Percentiles rank a stretch among this genome's conserved stretches.
Evolutionary conservation across 2,113 vertebrate genomes (phyloP).

Genomic region (Semnornis frantzii): DNA sequence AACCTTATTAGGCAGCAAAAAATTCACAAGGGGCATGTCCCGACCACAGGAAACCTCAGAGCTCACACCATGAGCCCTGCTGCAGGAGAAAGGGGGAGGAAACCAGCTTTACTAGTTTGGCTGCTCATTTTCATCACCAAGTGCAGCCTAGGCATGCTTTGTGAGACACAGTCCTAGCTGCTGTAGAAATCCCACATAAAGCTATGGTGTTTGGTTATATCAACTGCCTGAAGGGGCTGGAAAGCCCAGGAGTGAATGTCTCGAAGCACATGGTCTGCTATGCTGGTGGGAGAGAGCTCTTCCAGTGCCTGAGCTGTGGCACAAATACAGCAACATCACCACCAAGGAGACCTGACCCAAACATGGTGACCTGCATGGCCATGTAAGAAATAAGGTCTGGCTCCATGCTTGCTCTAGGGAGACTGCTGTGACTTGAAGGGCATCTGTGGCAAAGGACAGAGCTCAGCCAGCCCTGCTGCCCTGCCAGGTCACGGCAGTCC

Average conservation of each 20-base stretch:
- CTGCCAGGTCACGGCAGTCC: neutral
- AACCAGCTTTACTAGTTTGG: neutral
- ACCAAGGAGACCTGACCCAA: neutral
- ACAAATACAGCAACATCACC: neutral
- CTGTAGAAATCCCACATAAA: neutral
- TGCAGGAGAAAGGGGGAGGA: neutral
- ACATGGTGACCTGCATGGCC: neutral
- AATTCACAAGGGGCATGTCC: neutral
- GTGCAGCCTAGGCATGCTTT: neutral
- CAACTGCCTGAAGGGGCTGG: neutral
- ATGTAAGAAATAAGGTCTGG: fast-evolving
- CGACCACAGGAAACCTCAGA: neutral
- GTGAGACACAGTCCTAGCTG: neutral
- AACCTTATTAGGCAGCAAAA: neutral
- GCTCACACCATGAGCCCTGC: neutral
- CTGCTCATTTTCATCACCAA: neutral
- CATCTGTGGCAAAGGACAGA: neutral
- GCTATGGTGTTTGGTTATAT: neutral
- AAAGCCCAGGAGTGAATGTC: neutral
- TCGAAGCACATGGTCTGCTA: neutral
- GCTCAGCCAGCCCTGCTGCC: neutral
- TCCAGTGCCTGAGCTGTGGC: neutral
- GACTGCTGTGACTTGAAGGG: neutral
- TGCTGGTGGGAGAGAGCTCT: neutral
- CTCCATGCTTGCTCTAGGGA: neutral